phyloP scores from a whole-genome alignment of 2,113 vertebrate genomes.

The Laticauda colubrina region DNA sequence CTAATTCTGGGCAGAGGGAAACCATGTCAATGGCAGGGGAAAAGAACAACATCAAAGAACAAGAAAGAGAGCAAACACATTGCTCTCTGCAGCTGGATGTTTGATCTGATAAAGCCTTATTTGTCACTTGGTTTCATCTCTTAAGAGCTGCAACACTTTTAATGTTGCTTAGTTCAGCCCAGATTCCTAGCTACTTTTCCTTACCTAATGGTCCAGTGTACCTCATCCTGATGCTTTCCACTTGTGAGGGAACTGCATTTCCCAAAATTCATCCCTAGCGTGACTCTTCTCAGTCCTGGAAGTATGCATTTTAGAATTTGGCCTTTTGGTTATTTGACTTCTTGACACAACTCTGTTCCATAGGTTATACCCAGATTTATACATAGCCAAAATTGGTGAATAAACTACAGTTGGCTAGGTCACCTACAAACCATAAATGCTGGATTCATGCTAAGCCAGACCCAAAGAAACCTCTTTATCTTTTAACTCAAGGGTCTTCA shows the following conservation, averaged over 20 bases:
- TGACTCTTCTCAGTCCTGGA: not conserved
- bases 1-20: constrained; percentile 20
- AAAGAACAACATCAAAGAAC: constrained; percentile 46
- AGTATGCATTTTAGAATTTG: not conserved
- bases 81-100: constrained; percentile 36
- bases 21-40: constrained; percentile 31
- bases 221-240: not conserved
- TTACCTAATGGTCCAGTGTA: not conserved
- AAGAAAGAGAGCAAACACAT: not conserved
- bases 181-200: not conserved
- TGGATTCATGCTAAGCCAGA: not conserved
- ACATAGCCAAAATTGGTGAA: not conserved
- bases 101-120: constrained; percentile 44
- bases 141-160: not conserved
- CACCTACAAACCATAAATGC: not conserved
- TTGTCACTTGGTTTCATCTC: not conserved
- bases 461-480: not conserved
- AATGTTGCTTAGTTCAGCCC: not conserved
- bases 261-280: not conserved
- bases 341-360: not conserved
- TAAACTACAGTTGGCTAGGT: not conserved
- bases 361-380: not conserved
- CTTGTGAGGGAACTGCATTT: not conserved
- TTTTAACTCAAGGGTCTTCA: too few relatives aligned
- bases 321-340: not conserved